A percentile compares a stretch with the other conserved stretches of the same genome.
Evolutionary conservation across 2,797 vertebrate species (phyloP).

Genomic region (Poeciliopsis presidionis): DNA sequence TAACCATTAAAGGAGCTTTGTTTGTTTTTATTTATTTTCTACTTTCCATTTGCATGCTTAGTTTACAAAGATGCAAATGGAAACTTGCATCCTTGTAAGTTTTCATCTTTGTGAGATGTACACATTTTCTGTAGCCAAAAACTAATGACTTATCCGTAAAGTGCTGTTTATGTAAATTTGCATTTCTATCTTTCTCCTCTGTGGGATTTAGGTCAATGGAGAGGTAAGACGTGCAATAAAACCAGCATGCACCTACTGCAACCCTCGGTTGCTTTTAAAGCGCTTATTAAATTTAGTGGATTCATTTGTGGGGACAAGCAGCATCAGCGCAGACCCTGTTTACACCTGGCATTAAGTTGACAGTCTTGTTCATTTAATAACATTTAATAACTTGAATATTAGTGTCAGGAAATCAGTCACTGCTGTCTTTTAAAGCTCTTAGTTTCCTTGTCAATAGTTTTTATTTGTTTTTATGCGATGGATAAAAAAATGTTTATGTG

Average conservation of each 20-base stretch:
- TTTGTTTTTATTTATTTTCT: constrained; percentile 10
- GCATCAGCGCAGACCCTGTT: background rate
- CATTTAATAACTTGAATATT: background rate
- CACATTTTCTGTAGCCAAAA: background rate
- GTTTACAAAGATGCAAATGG: constrained; percentile 1
- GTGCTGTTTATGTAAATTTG: constrained; percentile 87
- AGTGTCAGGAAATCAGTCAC: background rate
- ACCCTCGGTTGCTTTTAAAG: constrained; percentile 20
- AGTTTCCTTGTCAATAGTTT: background rate
- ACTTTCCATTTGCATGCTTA: constrained; percentile 40
- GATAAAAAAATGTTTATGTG: no score
- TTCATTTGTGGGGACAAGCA: constrained; percentile 17
- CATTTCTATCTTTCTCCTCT: constrained; percentile 86
- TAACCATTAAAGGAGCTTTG: constrained; percentile 3
- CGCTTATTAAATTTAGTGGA: constrained; percentile 29
- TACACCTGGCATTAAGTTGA: constrained; percentile 11
- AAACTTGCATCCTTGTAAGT: no score
- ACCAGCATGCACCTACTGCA: constrained; percentile 77
- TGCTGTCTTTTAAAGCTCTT: background rate
- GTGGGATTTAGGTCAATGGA: constrained; percentile 92
- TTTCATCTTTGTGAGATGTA: background rate
- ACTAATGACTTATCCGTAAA: constrained; percentile 15
- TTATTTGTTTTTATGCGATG: background rate
- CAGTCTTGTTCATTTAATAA: no score
- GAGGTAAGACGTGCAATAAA: constrained; percentile 90